Base-by-base conservation (phyloP, 2,888 invertebrate species). In the Diogma glabrata region DNA sequence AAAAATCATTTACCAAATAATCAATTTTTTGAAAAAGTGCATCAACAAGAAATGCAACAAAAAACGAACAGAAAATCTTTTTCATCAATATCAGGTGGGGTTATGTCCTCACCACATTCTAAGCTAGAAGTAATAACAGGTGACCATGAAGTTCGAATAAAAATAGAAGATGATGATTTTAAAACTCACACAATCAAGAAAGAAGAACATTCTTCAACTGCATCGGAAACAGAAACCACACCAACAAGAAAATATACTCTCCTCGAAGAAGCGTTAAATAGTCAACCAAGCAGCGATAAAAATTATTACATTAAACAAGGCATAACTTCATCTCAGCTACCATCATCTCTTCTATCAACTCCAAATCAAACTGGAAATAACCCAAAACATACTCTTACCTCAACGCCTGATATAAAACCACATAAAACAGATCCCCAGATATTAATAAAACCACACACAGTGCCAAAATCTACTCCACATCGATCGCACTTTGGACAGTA, bases 1-100 rank as follows among this genome's bases (percentile, higher is more conserved):
- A 70, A 67, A 52, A 70, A 70, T 53, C 69, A 69, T 57, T 66
- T 70, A 51, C 64, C 70, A 20, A 70, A 70, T 58, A 65, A 67
- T 54, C 62, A 71, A 57, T 64, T 70, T 64, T 62, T 65, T 62
- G 65, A 73, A 58, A 62, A 73, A 64, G 54, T 69, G 59, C 62
- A 72, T 57, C 64, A 72, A 60, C 64, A 69, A 53, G 69, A 70
- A 28, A 26, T 69, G 2, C 64, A 65, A 47, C 62, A 62, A 20
- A 63, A 66, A 24, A 57, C 64, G 0, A 60, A 61, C 54, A 60
- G 65, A 1, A 60, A 61, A 56, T 48, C 56, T 1, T 33, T 45
- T 17, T 33, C 52, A 2, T 28, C 52, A 24, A 24, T 22, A 8
- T n/a, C 36, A 9, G 19, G 43, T 2, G 22, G 9, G 20, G 14